Evolutionary conservation across 2,113 vertebrate genomes (phyloP).

Genomic region (Melozone crissalis): DNA sequence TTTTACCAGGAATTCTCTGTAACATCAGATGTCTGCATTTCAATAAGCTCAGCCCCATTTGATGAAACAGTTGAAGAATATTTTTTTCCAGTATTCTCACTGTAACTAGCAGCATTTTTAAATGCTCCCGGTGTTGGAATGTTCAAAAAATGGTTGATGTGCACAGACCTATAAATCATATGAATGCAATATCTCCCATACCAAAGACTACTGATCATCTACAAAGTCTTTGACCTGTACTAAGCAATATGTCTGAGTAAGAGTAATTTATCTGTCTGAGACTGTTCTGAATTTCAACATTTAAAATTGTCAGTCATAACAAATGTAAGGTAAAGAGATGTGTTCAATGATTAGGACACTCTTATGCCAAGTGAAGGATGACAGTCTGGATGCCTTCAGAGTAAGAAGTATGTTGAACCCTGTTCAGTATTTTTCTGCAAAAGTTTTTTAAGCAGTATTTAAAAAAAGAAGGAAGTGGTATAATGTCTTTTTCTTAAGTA

Average conservation of each 20-base stretch:
- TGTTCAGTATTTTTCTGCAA: not conserved
- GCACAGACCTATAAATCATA: not conserved
- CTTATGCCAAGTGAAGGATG: not conserved
- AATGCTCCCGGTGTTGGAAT: not conserved
- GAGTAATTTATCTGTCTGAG: not conserved
- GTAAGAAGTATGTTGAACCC: not conserved
- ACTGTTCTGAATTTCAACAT: not conserved
- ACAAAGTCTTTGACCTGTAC: not conserved
- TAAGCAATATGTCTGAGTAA: not conserved
- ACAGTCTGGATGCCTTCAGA: not conserved
- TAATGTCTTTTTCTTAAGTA: not conserved
- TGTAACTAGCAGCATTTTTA: not conserved
- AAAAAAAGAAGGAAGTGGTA: not conserved
- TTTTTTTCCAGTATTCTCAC: not conserved
- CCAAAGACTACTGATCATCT: not conserved
- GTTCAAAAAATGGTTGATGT: not conserved
- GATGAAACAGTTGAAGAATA: not conserved
- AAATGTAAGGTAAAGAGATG: not conserved
- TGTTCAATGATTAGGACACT: not conserved
- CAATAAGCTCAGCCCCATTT: not conserved
- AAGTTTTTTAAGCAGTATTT: not conserved
- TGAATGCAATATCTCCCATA: not conserved
- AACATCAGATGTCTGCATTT: not conserved
- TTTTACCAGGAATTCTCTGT: not conserved
- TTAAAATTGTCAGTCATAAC: not conserved